These are phyloP conservation scores for Delichon dasypus DNA, from an alignment of 2,797 vertebrate species.

Conservation along the genomic window DNA sequence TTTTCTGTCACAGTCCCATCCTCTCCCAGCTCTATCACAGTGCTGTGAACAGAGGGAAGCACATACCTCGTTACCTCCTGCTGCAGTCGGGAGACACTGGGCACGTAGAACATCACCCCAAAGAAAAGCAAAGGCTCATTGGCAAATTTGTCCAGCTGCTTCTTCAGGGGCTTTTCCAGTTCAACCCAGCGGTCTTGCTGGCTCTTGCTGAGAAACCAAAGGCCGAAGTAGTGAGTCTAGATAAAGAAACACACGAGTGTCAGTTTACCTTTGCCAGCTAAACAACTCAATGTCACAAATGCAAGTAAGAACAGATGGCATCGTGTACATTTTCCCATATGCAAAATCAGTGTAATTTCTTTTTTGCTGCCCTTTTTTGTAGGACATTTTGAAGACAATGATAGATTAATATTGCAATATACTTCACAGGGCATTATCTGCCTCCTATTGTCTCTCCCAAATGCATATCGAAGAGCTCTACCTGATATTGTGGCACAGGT, in stretches of 20 bases:
- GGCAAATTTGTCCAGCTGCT: slow-evolving; percentile 97
- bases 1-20: neutral
- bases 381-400: neutral
- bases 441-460: neutral
- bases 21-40: neutral
- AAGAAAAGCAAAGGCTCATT: slow-evolving; percentile 95
- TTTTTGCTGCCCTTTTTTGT: neutral
- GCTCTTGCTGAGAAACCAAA: slow-evolving; percentile 94
- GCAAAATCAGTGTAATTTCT: neutral
- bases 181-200: slow-evolving; percentile 95
- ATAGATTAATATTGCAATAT: neutral
- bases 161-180: slow-evolving; percentile 96
- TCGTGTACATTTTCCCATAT: neutral
- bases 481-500: neutral
- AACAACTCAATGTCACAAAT: neutral
- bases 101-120: slow-evolving; percentile 97
- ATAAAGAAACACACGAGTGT: slow-evolving; percentile 22
- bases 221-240: slow-evolving; percentile 93
- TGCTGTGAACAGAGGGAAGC: neutral
- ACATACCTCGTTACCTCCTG: slow-evolving; percentile 93
- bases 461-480: neutral
- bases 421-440: neutral
- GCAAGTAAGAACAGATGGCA: neutral
- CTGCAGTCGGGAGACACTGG: slow-evolving; percentile 88
- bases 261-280: slow-evolving; percentile 5